A percentile compares a stretch with the other conserved stretches of the same genome.
These are phyloP conservation scores for Siniperca scherzeri DNA, from an alignment of 2,797 vertebrate genomes.

Conservation along the genomic window DNA sequence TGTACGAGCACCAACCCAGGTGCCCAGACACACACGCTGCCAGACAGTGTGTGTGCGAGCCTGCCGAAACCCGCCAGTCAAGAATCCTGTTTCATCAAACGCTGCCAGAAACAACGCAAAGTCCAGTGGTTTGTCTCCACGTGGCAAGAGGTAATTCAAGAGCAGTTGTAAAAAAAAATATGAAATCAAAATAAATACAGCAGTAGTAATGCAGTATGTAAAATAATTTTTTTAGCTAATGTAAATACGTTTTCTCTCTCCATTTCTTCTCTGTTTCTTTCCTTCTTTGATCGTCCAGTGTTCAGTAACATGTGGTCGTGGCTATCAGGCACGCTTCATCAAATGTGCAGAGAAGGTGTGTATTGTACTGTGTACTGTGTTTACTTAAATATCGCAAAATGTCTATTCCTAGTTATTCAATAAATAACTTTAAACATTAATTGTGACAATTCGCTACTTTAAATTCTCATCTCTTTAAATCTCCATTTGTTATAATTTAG, in stretches of 20 bases:
- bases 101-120: constrained; percentile 89
- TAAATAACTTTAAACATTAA: background rate
- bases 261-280: constrained; percentile 14
- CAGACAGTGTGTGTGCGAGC: constrained; percentile 81
- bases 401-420: background rate
- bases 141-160: constrained; percentile 88
- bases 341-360: constrained; percentile 90
- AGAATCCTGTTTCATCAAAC: constrained; percentile 88
- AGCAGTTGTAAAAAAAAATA: background rate
- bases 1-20: constrained; percentile 84
- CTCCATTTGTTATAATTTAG: background rate
- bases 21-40: constrained; percentile 67
- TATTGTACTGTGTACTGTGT: constrained; percentile 18
- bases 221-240: background rate
- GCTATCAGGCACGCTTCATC: constrained; percentile 87
- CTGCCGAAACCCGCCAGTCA: constrained; percentile 87
- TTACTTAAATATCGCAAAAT: background rate
- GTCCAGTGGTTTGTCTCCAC: constrained; percentile 91
- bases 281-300: constrained; percentile 81
- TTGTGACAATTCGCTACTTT: background rate
- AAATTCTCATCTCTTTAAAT: background rate
- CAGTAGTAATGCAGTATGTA: background rate
- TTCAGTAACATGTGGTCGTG: constrained; percentile 89
- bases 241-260: constrained; percentile 1
- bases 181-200: constrained; percentile 4